These are phyloP conservation scores for Nematostella vectensis DNA, from an alignment of 92 coral and sea anemone genomes.

Conservation along the genomic window DNA sequence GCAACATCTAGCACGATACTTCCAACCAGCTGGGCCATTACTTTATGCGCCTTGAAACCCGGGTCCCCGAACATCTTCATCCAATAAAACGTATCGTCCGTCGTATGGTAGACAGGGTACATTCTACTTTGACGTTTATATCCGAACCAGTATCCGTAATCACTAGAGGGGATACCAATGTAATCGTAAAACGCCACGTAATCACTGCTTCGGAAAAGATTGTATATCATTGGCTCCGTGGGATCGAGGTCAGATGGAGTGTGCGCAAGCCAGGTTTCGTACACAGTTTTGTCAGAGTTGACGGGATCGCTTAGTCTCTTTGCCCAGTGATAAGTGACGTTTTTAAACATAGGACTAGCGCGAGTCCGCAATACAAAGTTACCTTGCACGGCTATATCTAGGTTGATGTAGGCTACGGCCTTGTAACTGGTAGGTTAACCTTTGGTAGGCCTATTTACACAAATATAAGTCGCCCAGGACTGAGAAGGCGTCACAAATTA, in stretches of 20 bases:
- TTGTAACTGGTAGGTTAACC: too few relatives aligned
- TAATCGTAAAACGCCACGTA: conserved; percentile 85
- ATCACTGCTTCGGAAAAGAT: conserved; percentile 73
- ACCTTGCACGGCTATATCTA: conserved; percentile 89
- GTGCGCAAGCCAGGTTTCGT: conserved; percentile 65
- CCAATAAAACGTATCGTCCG: conserved; percentile 86
- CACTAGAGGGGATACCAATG: conserved; percentile 82
- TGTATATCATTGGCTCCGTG: conserved; percentile 50
- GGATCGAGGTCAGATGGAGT: conserved; percentile 34
- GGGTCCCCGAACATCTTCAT: conserved; percentile 74
- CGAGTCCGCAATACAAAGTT: conserved; percentile 71
- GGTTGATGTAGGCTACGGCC: conserved; percentile 83
- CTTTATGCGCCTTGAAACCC: conserved; percentile 61
- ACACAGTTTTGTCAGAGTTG: conserved; percentile 37
- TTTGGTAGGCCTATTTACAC: too few relatives aligned
- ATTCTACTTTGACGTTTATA: conserved; percentile 24
- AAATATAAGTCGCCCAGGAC: too few relatives aligned
- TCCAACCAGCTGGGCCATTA: conserved; percentile 76
- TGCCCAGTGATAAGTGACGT: conserved; percentile 62
- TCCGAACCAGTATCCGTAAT: conserved; percentile 84
- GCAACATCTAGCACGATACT: conserved; percentile 63
- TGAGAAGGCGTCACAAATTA: too few relatives aligned
- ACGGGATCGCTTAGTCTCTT: conserved; percentile 57
- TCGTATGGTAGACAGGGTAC: conserved; percentile 89
- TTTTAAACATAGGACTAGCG: conserved; percentile 75